Percentiles rank a stretch among this genome's conserved stretches.
Evolutionary conservation across 2,888 invertebrate species (phyloP).

Genomic region (Halictus ligatus): DNA sequence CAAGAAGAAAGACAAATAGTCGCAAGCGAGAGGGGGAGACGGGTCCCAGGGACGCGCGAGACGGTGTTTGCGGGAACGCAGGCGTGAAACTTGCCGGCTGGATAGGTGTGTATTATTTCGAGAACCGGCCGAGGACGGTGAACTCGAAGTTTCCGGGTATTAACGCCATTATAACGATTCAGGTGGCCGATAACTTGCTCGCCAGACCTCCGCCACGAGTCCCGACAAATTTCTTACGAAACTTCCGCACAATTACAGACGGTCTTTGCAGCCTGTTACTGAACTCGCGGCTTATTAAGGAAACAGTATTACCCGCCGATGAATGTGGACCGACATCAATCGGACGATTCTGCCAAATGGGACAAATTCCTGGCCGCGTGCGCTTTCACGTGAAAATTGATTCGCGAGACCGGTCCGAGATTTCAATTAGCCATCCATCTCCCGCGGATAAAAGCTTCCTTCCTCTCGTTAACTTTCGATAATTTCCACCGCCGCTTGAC

Average conservation of each 20-base stretch:
- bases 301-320: background rate
- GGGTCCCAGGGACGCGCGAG: background rate
- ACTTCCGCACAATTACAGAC: background rate
- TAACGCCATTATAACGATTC: constrained; percentile 11
- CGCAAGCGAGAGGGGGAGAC: constrained; percentile 33
- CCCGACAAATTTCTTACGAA: background rate
- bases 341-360: background rate
- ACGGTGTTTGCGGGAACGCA: constrained; percentile 28
- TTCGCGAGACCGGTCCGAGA: background rate
- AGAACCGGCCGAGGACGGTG: background rate
- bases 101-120: constrained; percentile 23
- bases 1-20: constrained; percentile 57
- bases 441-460: background rate
- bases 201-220: background rate
- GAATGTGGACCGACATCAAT: background rate
- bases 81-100: background rate
- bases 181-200: background rate
- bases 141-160: constrained; percentile 18
- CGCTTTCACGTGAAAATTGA: background rate
- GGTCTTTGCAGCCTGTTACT: background rate
- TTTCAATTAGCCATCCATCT: background rate
- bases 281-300: background rate
- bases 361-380: background rate
- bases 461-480: background rate
- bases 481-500: background rate